These are phyloP conservation scores for Meriones unguiculatus DNA, from an alignment of 2,113 vertebrate species.

Conservation along the genomic window DNA sequence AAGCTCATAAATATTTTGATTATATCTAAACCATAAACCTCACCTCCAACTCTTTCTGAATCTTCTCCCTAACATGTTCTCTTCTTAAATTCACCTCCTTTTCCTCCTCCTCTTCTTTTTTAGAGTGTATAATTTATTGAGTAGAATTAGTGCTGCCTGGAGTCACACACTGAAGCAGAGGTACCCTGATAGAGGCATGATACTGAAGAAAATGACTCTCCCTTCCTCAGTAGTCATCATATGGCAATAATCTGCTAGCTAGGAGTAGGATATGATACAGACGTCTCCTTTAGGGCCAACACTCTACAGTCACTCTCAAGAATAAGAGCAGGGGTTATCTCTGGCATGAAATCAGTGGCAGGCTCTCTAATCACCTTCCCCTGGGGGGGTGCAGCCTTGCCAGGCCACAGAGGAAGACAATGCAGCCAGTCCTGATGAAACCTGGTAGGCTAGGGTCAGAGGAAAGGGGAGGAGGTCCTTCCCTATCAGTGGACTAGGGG, in stretches of 20 bases:
- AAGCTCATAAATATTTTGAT: background rate
- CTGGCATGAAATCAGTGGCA: background rate
- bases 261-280: no score
- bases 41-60: background rate
- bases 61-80: background rate
- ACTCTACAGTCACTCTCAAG: background rate
- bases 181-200: background rate
- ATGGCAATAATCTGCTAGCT: background rate
- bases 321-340: background rate
- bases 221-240: background rate
- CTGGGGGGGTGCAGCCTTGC: no score
- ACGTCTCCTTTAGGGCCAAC: background rate
- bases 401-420: no score
- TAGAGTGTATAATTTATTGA: background rate
- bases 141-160: background rate
- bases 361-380: no score
- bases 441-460: no score
- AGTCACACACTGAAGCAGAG: background rate
- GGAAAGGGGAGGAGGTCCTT: no score
- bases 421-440: no score
- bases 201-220: background rate
- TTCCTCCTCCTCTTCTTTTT: background rate
- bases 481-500: no score
- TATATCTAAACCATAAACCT: background rate
- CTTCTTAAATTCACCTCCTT: background rate